Percentiles rank a stretch among this genome's conserved stretches.
Evolutionary conservation across 2,113 vertebrate genomes (phyloP).

Genomic region (Spea bombifrons): DNA sequence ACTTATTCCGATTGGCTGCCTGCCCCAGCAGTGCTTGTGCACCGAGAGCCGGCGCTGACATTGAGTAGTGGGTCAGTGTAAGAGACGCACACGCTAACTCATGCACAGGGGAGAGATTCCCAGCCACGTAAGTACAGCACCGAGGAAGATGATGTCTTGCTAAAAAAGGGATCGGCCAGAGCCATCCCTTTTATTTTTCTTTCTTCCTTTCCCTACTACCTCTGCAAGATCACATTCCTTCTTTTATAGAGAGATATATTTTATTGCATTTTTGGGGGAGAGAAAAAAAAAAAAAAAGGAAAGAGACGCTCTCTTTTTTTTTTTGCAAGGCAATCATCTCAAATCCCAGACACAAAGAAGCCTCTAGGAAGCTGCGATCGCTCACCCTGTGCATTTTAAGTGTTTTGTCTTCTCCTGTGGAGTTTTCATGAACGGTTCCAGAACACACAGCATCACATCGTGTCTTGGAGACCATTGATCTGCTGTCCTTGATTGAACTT

Average conservation of each 20-base stretch:
- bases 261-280: not conserved
- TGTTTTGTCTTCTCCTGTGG: conserved; percentile 41
- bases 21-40: conserved; percentile 54
- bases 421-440: conserved; percentile 24
- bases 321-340: conserved; percentile 52
- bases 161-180: conserved; percentile 75
- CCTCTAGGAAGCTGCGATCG: conserved; percentile 14
- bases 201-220: conserved; percentile 22
- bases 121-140: conserved; percentile 78
- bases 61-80: conserved; percentile 53
- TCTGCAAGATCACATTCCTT: not conserved
- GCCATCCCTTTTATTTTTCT: conserved; percentile 59
- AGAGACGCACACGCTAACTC: conserved; percentile 59
- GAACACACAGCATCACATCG: not conserved
- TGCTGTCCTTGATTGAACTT: conserved; percentile 51
- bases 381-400: not conserved
- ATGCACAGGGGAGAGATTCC: conserved; percentile 57
- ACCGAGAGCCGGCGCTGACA: conserved; percentile 63
- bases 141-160: conserved; percentile 72
- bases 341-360: conserved; percentile 50
- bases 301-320: not conserved
- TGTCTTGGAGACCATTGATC: conserved; percentile 23
- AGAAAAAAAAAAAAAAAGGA: not conserved
- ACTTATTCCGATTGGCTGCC: conserved; percentile 33
- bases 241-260: not conserved